These are phyloP conservation scores for Amblyornis subalaris DNA, from an alignment of 2,113 vertebrate species.

Conservation along the genomic window DNA sequence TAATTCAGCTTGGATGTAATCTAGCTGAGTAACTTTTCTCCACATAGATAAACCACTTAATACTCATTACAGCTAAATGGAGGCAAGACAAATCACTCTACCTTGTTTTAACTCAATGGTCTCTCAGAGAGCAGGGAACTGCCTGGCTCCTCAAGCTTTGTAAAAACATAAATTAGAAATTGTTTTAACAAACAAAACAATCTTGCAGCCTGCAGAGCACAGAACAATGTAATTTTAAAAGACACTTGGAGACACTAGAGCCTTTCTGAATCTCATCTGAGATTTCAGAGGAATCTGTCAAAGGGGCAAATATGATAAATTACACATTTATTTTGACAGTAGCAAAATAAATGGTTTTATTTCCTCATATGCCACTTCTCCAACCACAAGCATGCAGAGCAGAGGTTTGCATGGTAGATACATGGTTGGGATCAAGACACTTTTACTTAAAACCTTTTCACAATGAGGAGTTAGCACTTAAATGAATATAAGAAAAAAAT, in stretches of 20 bases:
- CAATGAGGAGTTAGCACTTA: neutral
- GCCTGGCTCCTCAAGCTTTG: neutral
- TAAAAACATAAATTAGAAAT: slow-evolving; percentile 25
- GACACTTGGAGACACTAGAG: neutral
- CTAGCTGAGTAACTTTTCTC: slow-evolving; percentile 39
- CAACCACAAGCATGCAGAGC: neutral
- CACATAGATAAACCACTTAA: slow-evolving; percentile 56
- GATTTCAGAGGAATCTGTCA: slow-evolving; percentile 2
- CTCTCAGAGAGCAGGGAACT: neutral
- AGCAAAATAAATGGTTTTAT: neutral
- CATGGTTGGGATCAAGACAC: neutral
- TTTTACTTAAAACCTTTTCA: neutral
- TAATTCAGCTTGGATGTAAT: slow-evolving; percentile 46
- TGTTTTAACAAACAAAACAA: slow-evolving; percentile 34
- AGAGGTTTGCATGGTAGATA: neutral
- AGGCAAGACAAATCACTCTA: slow-evolving; percentile 42
- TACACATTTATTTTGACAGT: neutral
- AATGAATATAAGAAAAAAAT: neutral
- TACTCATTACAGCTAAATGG: slow-evolving; percentile 51
- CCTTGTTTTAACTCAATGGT: slow-evolving; percentile 18
- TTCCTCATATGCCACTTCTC: neutral
- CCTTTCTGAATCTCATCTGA: neutral
- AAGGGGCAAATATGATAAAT: slow-evolving; percentile 6
- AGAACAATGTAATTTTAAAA: neutral
- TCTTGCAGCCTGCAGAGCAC: neutral